Base-by-base conservation (phyloP, 2,113 vertebrate species). In the Scartelaos histophorus region DNA sequence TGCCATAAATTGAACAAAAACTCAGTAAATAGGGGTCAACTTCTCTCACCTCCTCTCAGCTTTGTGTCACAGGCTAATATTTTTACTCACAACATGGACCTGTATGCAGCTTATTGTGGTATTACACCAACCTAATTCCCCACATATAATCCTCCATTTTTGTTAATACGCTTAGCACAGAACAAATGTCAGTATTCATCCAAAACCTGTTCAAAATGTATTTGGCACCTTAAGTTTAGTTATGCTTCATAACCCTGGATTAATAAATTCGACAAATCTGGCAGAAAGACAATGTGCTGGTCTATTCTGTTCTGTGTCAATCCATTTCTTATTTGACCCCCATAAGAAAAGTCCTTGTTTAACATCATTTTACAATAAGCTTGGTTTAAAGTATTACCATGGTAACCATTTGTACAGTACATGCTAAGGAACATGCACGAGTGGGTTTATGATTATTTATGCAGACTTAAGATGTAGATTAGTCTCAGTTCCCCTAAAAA, bases 111-210 rank as follows among this genome's bases (percentile, higher is more conserved):
- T 75, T 73, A 29, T 74, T 17, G 25, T 3, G 62, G 69, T 83
- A 24, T 88, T 80, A 79, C 17, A n/a, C 54, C 13, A 57, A 13
- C 17, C 57, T 6, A 24, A 34, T 75, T 77, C 21, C 64, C 19
- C 53, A 61, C n/a, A 10, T 51, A 38, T 24, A 84, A 74, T 70
- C 70, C 56, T 21, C 67, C 45, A 49, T 75, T 69, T 75, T 15
- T 35, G 16, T 38, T 84, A 79, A 91, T 78, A 69, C 35, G 75
- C 75, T 90, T 89, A 86, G 5, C 21, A 70, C 38, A 22, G 15
- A 89, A 91, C 90, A 93, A 90, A 85, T 88, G 71, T 80, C 68
- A 69, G 74, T 67, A 69, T 90, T 90, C 76, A 72, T 71, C 15
- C 21, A 51, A 62, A 45, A 79, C 76, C n/a, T 80, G 43, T 79